These are phyloP conservation scores for Archips xylosteana DNA, from an alignment of 2,888 invertebrate genomes.

Conservation along the genomic window DNA sequence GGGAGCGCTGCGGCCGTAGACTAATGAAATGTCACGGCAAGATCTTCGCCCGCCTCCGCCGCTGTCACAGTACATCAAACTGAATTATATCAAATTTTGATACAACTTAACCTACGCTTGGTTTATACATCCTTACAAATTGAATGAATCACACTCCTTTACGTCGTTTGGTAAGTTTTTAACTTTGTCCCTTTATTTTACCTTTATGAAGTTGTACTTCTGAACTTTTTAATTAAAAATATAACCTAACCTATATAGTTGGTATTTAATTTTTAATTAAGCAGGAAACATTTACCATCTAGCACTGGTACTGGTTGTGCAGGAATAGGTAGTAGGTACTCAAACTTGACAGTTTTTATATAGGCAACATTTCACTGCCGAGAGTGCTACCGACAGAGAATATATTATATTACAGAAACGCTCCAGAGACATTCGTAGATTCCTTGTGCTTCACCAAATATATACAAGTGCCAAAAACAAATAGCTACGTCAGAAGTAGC, in stretches of 20 bases:
- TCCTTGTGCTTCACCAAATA: background rate
- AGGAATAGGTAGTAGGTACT: too few relatives aligned
- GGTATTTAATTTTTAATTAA: too few relatives aligned
- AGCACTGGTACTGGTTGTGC: background rate
- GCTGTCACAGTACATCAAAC: constrained; percentile 5
- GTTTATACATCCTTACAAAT: background rate
- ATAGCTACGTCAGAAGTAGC: background rate
- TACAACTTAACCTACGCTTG: background rate
- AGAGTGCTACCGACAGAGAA: background rate
- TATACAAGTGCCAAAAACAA: constrained; percentile 5
- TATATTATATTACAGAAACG: background rate
- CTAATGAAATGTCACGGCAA: constrained; percentile 25
- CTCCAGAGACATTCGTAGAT: constrained; percentile 2
- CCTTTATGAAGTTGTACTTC: too few relatives aligned
- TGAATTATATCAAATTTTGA: constrained; percentile 4
- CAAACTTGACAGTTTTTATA: background rate
- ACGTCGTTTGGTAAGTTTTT: too few relatives aligned
- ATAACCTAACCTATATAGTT: too few relatives aligned
- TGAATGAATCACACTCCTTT: too few relatives aligned
- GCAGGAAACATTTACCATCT: too few relatives aligned
- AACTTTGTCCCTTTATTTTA: too few relatives aligned
- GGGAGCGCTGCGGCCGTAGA: background rate
- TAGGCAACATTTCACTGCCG: background rate
- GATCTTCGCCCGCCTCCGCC: constrained; percentile 1
- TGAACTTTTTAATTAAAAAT: too few relatives aligned